Conservation (phyloP, 2,113 vertebrate species). For the Struthio camelus region DNA sequence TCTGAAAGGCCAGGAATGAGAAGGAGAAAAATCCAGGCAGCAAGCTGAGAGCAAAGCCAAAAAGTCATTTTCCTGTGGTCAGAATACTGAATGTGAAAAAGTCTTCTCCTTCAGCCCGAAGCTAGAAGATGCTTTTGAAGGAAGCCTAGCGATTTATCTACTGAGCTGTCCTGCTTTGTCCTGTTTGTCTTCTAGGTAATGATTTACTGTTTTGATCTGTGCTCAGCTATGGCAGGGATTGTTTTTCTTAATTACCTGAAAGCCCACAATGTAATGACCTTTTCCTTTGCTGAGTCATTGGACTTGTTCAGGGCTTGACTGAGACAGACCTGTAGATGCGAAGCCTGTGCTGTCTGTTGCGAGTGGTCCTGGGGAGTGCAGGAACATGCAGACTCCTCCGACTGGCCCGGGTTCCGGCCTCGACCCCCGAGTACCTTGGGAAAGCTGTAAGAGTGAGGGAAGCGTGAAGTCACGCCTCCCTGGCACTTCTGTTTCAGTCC, state of each 20-base stretch:
- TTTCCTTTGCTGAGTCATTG: not conserved
- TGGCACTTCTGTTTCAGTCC: too few species aligned
- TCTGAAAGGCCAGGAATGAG: conserved; percentile 4
- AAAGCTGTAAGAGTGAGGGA: not conserved
- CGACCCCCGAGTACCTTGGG: not conserved
- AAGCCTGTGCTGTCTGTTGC: not conserved
- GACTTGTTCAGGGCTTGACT: rapidly evolving
- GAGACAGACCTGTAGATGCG: not conserved
- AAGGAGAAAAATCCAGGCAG: not conserved
- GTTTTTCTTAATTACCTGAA: not conserved
- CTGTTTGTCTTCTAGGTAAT: not conserved
- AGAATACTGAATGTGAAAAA: not conserved
- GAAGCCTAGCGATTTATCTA: not conserved
- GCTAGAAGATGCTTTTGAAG: not conserved
- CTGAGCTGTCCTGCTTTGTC: not conserved
- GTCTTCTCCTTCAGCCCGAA: not conserved
- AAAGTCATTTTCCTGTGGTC: not conserved
- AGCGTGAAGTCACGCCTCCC: too few species aligned
- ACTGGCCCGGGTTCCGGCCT: not conserved
- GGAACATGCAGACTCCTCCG: not conserved
- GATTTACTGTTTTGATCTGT: not conserved
- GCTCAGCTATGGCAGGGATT: not conserved
- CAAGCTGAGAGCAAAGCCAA: not conserved
- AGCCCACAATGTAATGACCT: not conserved
- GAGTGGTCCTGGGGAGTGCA: not conserved